Evolutionary conservation across 1,140 invertebrate genomes (phyloP).

Genomic region (Aphaenogaster floridana): DNA sequence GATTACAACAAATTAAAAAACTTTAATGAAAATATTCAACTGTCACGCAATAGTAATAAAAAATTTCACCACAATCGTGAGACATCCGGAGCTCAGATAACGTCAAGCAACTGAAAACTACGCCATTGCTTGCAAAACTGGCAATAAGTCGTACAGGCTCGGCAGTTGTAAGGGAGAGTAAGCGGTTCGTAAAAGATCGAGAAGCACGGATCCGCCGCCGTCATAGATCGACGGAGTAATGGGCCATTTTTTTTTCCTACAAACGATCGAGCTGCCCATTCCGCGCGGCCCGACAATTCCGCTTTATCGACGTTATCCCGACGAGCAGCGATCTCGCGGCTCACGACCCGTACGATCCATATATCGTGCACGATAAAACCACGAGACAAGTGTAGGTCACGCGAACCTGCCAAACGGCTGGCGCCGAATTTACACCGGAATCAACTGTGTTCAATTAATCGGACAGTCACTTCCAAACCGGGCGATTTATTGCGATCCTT

Average conservation of each 20-base stretch:
- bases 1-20: neutral
- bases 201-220: slow-evolving; percentile 17
- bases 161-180: slow-evolving; percentile 29
- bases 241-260: slow-evolving; percentile 35
- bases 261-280: slow-evolving; percentile 51
- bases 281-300: slow-evolving; percentile 54
- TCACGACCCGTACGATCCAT: slow-evolving; percentile 40
- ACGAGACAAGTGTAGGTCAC: slow-evolving; percentile 62
- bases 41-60: neutral
- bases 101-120: neutral
- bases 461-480: slow-evolving; percentile 49
- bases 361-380: slow-evolving; percentile 55
- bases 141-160: slow-evolving; percentile 51
- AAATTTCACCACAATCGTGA: neutral
- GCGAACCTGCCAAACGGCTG: slow-evolving; percentile 39
- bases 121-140: slow-evolving; percentile 9
- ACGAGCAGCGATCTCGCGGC: slow-evolving; percentile 40
- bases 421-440: slow-evolving; percentile 57
- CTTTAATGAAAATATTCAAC: neutral
- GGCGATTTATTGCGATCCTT: slow-evolving; percentile 46
- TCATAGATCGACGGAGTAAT: slow-evolving; percentile 55
- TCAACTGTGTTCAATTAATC: slow-evolving; percentile 60
- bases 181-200: slow-evolving; percentile 69
- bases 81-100: neutral
- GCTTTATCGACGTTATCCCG: slow-evolving; percentile 58